Evolutionary conservation across 2,797 vertebrate species (phyloP).

Genomic region (Diplodus sargus): DNA sequence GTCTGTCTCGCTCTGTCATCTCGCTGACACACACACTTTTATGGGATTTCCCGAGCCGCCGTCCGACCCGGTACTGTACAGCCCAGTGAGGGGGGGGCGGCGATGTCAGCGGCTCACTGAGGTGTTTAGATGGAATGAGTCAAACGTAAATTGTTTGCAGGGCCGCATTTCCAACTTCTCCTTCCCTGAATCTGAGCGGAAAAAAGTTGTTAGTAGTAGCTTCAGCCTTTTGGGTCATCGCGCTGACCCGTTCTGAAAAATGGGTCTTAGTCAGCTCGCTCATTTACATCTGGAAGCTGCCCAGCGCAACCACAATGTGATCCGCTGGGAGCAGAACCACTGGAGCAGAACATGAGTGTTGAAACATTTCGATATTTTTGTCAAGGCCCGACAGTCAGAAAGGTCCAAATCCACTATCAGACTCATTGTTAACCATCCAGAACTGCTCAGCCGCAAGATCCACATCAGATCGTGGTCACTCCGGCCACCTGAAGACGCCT

Average conservation of each 20-base stretch:
- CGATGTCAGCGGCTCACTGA: slow-evolving; percentile 23
- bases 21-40: slow-evolving; percentile 70
- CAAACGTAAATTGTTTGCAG: slow-evolving; percentile 51
- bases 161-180: slow-evolving; percentile 13
- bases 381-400: too few species aligned
- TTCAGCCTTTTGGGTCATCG: background rate
- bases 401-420: too few species aligned
- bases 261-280: background rate
- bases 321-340: background rate
- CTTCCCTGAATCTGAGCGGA: slow-evolving; percentile 25
- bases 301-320: background rate
- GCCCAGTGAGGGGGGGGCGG: background rate
- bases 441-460: too few species aligned
- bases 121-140: slow-evolving; percentile 52
- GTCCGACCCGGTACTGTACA: slow-evolving; percentile 36
- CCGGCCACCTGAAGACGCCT: too few species aligned
- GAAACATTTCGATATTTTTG: too few species aligned
- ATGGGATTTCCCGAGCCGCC: slow-evolving; percentile 71
- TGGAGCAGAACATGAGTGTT: too few species aligned
- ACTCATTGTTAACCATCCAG: too few species aligned
- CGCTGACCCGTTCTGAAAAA: accelerated
- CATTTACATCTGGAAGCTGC: background rate
- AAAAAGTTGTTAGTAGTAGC: background rate
- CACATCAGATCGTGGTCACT: too few species aligned
- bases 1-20: slow-evolving; percentile 59